Conservation (phyloP, 2,888 invertebrate genomes). For the Macrophya alboannulata region DNA sequence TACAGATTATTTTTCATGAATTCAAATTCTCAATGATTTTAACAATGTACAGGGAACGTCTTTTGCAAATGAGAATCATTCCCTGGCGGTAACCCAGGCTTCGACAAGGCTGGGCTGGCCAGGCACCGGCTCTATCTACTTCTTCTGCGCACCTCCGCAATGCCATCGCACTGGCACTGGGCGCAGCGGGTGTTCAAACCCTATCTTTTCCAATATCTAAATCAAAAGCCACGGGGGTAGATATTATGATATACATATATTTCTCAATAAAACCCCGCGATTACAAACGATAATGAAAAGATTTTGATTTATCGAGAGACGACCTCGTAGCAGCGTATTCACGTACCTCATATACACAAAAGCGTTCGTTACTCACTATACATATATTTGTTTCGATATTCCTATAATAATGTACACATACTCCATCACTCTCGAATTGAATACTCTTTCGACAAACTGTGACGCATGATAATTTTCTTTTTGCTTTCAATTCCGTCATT, state of each 20-base stretch:
- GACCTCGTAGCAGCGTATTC: background rate
- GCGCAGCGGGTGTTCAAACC: conserved; percentile 39
- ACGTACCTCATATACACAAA: background rate
- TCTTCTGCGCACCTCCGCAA: conserved; percentile 43
- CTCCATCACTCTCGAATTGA: background rate
- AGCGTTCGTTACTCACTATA: background rate
- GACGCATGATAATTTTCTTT: background rate
- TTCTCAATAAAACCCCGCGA: conserved; percentile 5
- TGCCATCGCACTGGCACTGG: conserved; percentile 33
- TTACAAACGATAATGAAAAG: conserved; percentile 6
- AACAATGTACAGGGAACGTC: background rate
- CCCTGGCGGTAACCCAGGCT: background rate
- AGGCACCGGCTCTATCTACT: conserved; percentile 33
- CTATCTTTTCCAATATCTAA: conserved; percentile 39
- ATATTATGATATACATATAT: conserved; percentile 28
- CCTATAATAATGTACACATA: background rate
- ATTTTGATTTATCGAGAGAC: background rate
- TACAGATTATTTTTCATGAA: background rate
- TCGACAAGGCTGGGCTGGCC: conserved; percentile 26
- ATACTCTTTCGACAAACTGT: background rate
- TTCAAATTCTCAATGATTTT: background rate
- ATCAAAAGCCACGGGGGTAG: conserved; percentile 38
- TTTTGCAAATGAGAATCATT: conserved; percentile 1
- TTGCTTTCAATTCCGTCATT: background rate
- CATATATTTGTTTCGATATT: background rate